phyloP scores from a whole-genome alignment of 2,113 vertebrate genomes.

The Nibea coibor region DNA sequence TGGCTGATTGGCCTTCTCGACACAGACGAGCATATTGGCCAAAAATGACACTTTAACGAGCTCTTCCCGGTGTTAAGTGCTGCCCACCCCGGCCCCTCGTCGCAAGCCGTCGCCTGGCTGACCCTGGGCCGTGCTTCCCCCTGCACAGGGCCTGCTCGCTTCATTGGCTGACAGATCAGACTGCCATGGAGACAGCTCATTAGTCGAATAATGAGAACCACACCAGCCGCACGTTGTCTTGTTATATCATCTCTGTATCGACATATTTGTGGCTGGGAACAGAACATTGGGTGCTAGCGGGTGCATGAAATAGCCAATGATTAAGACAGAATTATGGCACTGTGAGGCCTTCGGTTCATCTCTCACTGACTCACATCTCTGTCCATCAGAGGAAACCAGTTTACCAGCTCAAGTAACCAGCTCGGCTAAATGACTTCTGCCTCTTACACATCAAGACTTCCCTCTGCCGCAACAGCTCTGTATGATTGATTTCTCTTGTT shows the following conservation, averaged over 20 bases:
- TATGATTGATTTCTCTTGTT: not conserved
- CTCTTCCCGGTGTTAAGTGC: slow-evolving; percentile 75
- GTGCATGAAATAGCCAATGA: slow-evolving; percentile 60
- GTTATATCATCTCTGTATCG: slow-evolving; percentile 72
- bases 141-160: slow-evolving; percentile 66
- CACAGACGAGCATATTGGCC: slow-evolving; percentile 76
- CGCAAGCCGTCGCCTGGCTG: slow-evolving; percentile 64
- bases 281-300: slow-evolving; percentile 67
- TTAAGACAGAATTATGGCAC: slow-evolving; percentile 50
- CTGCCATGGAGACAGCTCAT: slow-evolving; percentile 82
- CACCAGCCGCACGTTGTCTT: slow-evolving; percentile 68
- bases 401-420: slow-evolving; percentile 3
- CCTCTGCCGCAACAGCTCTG: slow-evolving; percentile 15
- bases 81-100: slow-evolving; percentile 56
- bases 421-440: slow-evolving; percentile 17
- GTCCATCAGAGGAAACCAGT: slow-evolving; percentile 26
- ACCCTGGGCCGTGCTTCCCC: slow-evolving; percentile 64
- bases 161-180: slow-evolving; percentile 80
- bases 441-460: not conserved
- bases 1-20: slow-evolving; percentile 71
- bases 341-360: slow-evolving; percentile 21
- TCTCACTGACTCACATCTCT: slow-evolving; percentile 12
- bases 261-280: slow-evolving; percentile 72
- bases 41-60: slow-evolving; percentile 85
- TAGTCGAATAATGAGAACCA: slow-evolving; percentile 82